Conservation (phyloP, 2,888 invertebrate species). For the Anthrax anthrax region DNA sequence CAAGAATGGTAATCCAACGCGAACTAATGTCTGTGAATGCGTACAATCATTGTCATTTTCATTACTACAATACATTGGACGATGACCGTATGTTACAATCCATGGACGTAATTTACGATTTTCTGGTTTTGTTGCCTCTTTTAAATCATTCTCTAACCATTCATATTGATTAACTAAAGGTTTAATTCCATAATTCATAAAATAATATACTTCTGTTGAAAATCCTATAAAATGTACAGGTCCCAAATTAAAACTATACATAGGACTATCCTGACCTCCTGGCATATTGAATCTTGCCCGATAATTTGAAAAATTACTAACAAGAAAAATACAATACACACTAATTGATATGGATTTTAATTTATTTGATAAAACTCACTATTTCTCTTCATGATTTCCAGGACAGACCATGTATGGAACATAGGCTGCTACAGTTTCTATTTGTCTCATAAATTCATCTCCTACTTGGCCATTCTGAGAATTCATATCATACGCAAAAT, state of each 20-base stretch:
- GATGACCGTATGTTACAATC: conserved; percentile 71
- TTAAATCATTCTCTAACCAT: conserved; percentile 76
- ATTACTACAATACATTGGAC: conserved; percentile 88
- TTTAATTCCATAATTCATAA: conserved; percentile 68
- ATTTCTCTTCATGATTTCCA: conserved; percentile 81
- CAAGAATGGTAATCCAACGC: conserved; percentile 51
- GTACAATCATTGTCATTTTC: conserved; percentile 68
- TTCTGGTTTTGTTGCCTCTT: conserved; percentile 54
- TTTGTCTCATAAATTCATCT: conserved; percentile 85
- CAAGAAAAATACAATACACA: conserved; percentile 14
- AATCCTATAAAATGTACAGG: conserved; percentile 82
- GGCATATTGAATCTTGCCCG: conserved; percentile 87
- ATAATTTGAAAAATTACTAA: conserved; percentile 90
- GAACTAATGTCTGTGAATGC: conserved; percentile 44
- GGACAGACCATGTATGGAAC: conserved; percentile 86
- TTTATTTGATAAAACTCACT: conserved; percentile 36
- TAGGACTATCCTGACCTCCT: conserved; percentile 45
- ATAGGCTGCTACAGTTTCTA: conserved; percentile 76
- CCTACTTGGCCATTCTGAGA: conserved; percentile 66
- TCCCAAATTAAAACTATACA: conserved; percentile 80
- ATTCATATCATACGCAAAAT: conserved; percentile 92
- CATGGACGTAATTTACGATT: conserved; percentile 62
- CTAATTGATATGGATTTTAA: too few species aligned
- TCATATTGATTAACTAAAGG: conserved; percentile 65
- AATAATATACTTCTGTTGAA: conserved; percentile 92